These are phyloP conservation scores for Atopsyche davidsoni DNA, from an alignment of 1,140 invertebrate species.

Conservation along the genomic window DNA sequence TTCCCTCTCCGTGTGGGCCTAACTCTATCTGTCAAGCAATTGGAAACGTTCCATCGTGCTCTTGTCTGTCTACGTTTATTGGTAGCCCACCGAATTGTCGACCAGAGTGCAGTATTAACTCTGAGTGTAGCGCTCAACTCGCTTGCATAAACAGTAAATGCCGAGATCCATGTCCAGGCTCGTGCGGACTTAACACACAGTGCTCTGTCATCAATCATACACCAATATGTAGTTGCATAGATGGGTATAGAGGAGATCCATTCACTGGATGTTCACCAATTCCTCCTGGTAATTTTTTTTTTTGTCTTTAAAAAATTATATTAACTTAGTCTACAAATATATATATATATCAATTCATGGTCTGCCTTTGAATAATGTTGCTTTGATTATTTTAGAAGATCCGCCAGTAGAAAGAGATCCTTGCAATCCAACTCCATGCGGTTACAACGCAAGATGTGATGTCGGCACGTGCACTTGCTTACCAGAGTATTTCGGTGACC, in stretches of 20 bases:
- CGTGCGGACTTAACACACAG: slow-evolving; percentile 57
- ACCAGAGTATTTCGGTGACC: slow-evolving; percentile 65
- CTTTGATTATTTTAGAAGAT: slow-evolving; percentile 33
- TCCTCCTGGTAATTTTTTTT: slow-evolving; percentile 12
- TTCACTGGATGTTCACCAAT: slow-evolving; percentile 51
- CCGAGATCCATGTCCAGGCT: slow-evolving; percentile 62
- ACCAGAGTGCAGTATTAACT: slow-evolving; percentile 63
- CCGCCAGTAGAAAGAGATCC: slow-evolving; percentile 45
- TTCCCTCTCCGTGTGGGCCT: slow-evolving; percentile 59
- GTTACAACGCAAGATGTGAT: slow-evolving; percentile 69
- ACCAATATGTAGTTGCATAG: slow-evolving; percentile 56
- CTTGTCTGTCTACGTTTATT: slow-evolving; percentile 55
- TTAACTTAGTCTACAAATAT: not conserved
- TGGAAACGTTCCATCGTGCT: slow-evolving; percentile 53
- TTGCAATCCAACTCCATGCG: slow-evolving; percentile 57
- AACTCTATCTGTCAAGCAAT: slow-evolving; percentile 57
- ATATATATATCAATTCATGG: slow-evolving; percentile 34
- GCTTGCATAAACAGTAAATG: slow-evolving; percentile 65
- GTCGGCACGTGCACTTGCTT: slow-evolving; percentile 72
- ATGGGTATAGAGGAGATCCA: slow-evolving; percentile 61
- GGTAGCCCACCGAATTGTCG: slow-evolving; percentile 57
- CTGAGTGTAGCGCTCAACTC: slow-evolving; percentile 55
- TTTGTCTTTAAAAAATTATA: slow-evolving; percentile 4
- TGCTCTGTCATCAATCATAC: slow-evolving; percentile 58
- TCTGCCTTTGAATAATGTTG: too few relatives aligned